Conservation (phyloP, 2,888 invertebrate genomes). For the Archips crataeganus region DNA sequence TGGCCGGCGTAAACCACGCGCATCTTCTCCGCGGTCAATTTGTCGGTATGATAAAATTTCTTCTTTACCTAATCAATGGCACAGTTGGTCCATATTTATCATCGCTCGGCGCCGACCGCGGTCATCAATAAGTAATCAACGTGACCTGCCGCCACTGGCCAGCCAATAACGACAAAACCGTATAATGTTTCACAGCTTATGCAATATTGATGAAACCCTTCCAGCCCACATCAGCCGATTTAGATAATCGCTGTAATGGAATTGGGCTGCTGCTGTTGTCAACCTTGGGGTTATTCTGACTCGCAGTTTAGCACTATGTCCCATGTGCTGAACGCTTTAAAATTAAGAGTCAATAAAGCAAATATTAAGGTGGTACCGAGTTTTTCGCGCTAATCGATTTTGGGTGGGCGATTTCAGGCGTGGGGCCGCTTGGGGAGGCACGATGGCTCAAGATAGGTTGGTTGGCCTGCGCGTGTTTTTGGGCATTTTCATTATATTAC, state of each 20-base stretch:
- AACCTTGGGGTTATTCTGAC: slow-evolving; percentile 22
- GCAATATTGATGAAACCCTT: slow-evolving; percentile 56
- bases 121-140: slow-evolving; percentile 81
- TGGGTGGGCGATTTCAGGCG: too few species aligned
- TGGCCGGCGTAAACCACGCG: slow-evolving; percentile 32
- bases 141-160: slow-evolving; percentile 54
- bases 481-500: too few species aligned
- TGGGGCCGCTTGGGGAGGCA: too few species aligned
- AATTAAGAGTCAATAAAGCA: too few species aligned
- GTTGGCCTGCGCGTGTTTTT: too few species aligned
- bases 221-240: slow-evolving; percentile 52
- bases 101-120: slow-evolving; percentile 56
- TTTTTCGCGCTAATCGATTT: too few species aligned
- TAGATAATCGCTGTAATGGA: slow-evolving; percentile 50
- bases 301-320: not conserved
- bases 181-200: slow-evolving; percentile 46
- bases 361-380: too few species aligned
- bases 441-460: too few species aligned
- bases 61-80: slow-evolving; percentile 60
- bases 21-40: slow-evolving; percentile 15
- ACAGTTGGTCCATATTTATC: slow-evolving; percentile 69
- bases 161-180: slow-evolving; percentile 40
- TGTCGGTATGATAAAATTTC: slow-evolving; percentile 36
- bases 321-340: too few species aligned
- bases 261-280: slow-evolving; percentile 40